Percentiles rank a stretch among this genome's conserved stretches.
These are phyloP conservation scores for Quadroppia sp. DNA, from an alignment of 2,888 invertebrate species.

Conservation along the genomic window DNA sequence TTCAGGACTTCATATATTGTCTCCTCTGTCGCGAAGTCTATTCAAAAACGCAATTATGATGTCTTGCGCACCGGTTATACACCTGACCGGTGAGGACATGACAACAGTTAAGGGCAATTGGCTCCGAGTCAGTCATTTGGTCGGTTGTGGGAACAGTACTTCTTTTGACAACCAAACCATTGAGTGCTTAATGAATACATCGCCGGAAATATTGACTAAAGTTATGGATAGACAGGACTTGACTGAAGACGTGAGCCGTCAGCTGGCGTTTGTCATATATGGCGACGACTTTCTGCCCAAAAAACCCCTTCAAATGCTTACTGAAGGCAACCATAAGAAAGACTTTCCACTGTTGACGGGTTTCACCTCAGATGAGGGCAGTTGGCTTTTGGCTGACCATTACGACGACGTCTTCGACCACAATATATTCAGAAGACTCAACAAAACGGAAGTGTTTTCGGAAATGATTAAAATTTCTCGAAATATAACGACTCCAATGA, in stretches of 20 bases:
- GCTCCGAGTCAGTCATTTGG: neutral
- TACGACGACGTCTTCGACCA: neutral
- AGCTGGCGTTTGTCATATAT: neutral
- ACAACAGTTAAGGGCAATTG: neutral
- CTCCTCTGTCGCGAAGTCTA: neutral
- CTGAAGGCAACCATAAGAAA: neutral
- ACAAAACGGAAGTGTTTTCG: neutral
- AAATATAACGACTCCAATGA: neutral
- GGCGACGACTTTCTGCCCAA: neutral
- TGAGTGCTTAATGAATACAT: neutral
- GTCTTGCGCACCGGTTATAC: neutral
- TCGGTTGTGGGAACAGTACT: neutral
- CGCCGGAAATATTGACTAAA: neutral
- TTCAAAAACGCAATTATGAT: slow-evolving; percentile 4
- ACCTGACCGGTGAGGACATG: neutral
- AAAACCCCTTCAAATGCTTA: neutral
- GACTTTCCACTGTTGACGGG: neutral
- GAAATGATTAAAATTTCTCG: neutral
- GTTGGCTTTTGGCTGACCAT: neutral
- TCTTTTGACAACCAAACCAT: neutral
- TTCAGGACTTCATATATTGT: neutral
- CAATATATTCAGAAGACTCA: neutral
- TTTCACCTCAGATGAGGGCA: neutral
- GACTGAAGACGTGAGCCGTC: neutral
- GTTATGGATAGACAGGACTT: neutral